Conservation (phyloP, 2,888 invertebrate genomes). For the Hemithea aestivaria region DNA sequence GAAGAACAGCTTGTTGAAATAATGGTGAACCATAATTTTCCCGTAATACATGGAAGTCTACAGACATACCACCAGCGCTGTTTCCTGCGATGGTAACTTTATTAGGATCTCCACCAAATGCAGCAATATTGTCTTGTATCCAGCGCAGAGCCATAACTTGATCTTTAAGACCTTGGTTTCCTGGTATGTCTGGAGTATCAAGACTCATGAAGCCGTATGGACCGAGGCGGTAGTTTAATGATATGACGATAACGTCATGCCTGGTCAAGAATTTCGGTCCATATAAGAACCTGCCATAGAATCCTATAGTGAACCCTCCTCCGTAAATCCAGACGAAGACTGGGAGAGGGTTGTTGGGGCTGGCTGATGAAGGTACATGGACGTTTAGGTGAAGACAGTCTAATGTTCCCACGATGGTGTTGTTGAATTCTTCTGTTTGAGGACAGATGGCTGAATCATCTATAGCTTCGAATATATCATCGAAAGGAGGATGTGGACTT, state of each 20-base stretch:
- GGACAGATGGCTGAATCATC: conserved; percentile 40
- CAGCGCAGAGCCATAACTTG: conserved; percentile 46
- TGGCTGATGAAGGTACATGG: conserved; percentile 66
- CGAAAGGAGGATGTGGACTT: conserved; percentile 24
- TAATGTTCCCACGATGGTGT: conserved; percentile 27
- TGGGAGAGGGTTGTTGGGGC: conserved; percentile 33
- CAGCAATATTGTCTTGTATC: conserved; percentile 47
- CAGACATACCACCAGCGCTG: conserved; percentile 47
- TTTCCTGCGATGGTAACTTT: conserved; percentile 47
- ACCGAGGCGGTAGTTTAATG: conserved; percentile 47
- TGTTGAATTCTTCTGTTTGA: conserved; percentile 32
- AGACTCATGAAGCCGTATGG: conserved; percentile 58
- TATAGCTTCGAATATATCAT: conserved; percentile 33
- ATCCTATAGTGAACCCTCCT: conserved; percentile 42
- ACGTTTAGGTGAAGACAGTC: conserved; percentile 39
- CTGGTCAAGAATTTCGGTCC: conserved; percentile 43
- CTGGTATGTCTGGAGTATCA: conserved; percentile 47
- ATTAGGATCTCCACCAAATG: conserved; percentile 48
- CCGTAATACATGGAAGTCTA: conserved; percentile 40
- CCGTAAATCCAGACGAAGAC: conserved; percentile 54
- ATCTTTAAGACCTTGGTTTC: conserved; percentile 56
- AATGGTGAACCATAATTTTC: conserved; percentile 28
- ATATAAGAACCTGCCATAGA: conserved; percentile 25
- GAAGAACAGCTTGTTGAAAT: conserved; percentile 38
- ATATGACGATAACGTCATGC: conserved; percentile 42